Evolutionary conservation across 1,140 invertebrate genomes (phyloP).

Genomic region (Venustaconcha ellipsiformis): DNA sequence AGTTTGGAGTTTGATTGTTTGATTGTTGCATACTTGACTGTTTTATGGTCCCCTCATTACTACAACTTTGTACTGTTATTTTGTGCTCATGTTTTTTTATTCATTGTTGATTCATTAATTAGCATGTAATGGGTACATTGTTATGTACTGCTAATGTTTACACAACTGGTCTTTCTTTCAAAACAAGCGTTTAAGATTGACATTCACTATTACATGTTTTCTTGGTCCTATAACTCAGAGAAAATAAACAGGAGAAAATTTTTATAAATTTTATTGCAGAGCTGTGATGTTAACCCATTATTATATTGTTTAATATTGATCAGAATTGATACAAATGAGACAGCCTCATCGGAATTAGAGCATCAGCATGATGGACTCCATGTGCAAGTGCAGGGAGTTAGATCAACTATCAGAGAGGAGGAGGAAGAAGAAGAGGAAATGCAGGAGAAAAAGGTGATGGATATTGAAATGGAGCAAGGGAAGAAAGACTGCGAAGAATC

Average conservation of each 20-base stretch:
- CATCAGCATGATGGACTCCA: slow-evolving; percentile 36
- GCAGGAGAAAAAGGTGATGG: slow-evolving; percentile 4
- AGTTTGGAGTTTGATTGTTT: too few species aligned
- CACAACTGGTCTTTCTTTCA: too few species aligned
- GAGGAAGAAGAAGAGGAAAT: slow-evolving; percentile 23
- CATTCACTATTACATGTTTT: too few species aligned
- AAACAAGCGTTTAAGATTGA: too few species aligned
- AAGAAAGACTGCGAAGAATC: neutral
- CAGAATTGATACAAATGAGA: slow-evolving; percentile 42
- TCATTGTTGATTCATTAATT: too few species aligned
- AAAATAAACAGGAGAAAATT: neutral
- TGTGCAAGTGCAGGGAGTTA: slow-evolving; percentile 11
- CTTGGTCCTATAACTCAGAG: too few species aligned
- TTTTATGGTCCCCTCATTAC: too few species aligned
- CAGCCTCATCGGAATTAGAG: slow-evolving; percentile 43
- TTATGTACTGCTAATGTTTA: too few species aligned
- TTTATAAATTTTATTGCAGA: slow-evolving; percentile 1
- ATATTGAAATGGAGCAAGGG: neutral
- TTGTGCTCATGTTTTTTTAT: too few species aligned
- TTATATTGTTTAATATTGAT: slow-evolving; percentile 6
- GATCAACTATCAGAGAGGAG: slow-evolving; percentile 66
- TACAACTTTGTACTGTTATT: too few species aligned
- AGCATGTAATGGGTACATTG: too few species aligned
- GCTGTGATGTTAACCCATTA: neutral
- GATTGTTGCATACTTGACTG: too few species aligned